Conservation (phyloP, 2,888 invertebrate species). For the Hybos culiciformis region DNA sequence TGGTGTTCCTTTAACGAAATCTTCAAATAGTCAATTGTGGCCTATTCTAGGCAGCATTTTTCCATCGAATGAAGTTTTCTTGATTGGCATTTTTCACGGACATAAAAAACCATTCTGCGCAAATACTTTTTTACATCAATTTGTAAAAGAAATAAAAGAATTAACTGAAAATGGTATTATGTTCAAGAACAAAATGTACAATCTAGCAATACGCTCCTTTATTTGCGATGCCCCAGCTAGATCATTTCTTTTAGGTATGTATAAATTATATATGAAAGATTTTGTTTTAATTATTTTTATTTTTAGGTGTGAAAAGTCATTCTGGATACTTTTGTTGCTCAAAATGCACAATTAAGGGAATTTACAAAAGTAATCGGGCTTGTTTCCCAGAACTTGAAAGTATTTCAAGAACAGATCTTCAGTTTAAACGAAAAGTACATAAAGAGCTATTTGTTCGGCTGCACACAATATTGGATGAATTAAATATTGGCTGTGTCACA, state of each 20-base stretch:
- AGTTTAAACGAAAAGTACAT: background rate
- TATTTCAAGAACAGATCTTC: background rate
- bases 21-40: background rate
- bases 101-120: background rate
- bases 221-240: no score
- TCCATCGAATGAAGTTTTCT: background rate
- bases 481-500: background rate
- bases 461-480: background rate
- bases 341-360: background rate
- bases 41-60: background rate
- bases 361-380: background rate
- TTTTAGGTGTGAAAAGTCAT: no score
- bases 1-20: background rate
- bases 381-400: background rate
- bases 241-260: no score
- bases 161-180: no score
- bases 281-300: no score
- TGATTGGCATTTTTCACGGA: background rate
- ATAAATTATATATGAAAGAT: no score
- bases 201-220: no score
- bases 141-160: no score
- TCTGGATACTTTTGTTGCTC: background rate
- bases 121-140: no score
- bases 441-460: background rate
- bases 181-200: background rate